Conservation (phyloP, 2,113 vertebrate genomes). For the Vulpes lagopus region DNA sequence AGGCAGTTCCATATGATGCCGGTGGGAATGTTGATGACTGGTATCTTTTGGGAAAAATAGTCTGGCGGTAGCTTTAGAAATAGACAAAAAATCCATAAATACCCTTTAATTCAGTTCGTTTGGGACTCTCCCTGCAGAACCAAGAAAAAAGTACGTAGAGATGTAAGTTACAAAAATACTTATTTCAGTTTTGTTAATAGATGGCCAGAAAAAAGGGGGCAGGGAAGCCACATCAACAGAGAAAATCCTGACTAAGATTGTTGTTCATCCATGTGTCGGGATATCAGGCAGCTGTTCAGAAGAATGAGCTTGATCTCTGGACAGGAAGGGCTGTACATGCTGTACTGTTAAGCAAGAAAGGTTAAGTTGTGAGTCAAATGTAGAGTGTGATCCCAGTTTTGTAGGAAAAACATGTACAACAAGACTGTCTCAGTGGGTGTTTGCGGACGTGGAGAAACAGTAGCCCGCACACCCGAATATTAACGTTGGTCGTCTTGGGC, state of each 20-base stretch:
- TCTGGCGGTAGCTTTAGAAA: neutral
- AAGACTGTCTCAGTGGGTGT: neutral
- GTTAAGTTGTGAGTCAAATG: neutral
- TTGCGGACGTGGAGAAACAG: neutral
- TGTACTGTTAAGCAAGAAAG: neutral
- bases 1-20: fast-evolving
- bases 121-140: neutral
- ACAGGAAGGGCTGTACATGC: neutral
- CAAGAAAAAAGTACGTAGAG: neutral
- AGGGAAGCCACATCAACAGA: neutral
- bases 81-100: neutral
- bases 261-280: neutral
- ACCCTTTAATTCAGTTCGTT: neutral
- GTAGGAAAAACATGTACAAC: neutral
- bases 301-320: neutral
- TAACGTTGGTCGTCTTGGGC: neutral
- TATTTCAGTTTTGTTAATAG: conserved; percentile 9
- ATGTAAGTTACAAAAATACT: neutral
- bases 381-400: neutral
- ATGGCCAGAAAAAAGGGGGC: neutral
- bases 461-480: neutral
- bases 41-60: neutral
- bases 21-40: neutral
- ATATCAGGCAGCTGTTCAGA: neutral
- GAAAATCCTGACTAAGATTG: neutral